Percentiles rank a stretch among this genome's conserved stretches.
Conservation (phyloP, 2,797 vertebrate genomes). For the Chaunax sp. region DNA sequence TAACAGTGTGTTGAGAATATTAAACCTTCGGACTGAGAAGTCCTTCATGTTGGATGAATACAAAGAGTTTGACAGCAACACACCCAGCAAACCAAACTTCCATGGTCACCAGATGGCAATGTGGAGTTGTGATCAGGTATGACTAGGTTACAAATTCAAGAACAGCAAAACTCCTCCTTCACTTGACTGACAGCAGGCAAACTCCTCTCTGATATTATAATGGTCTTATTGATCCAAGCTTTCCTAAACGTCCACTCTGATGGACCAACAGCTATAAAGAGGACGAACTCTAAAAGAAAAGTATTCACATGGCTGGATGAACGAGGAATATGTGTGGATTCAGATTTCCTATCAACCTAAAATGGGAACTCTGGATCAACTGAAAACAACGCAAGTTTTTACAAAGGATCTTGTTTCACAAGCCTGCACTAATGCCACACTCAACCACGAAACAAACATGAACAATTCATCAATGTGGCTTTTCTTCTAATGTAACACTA, state of each 20-base stretch:
- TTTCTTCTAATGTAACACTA: slow-evolving; percentile 79
- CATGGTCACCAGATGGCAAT: slow-evolving; percentile 66
- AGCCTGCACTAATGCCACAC: slow-evolving; percentile 68
- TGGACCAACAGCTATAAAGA: slow-evolving; percentile 63
- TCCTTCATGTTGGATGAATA: slow-evolving; percentile 76
- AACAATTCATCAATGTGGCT: slow-evolving; percentile 75
- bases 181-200: slow-evolving; percentile 54
- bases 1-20: slow-evolving; percentile 66
- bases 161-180: slow-evolving; percentile 57
- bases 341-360: slow-evolving; percentile 58
- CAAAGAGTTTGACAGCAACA: slow-evolving; percentile 71
- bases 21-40: slow-evolving; percentile 69
- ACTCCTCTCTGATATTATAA: slow-evolving; percentile 54
- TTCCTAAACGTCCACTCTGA: slow-evolving; percentile 63
- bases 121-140: slow-evolving; percentile 57
- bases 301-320: slow-evolving; percentile 69
- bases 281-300: slow-evolving; percentile 54
- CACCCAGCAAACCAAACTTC: slow-evolving; percentile 69
- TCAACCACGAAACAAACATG: slow-evolving; percentile 67
- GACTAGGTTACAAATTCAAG: slow-evolving; percentile 71
- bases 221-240: slow-evolving; percentile 38
- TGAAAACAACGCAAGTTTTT: slow-evolving; percentile 56
- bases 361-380: slow-evolving; percentile 58
- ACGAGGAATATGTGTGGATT: slow-evolving; percentile 52
- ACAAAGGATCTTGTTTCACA: slow-evolving; percentile 66